phyloP scores from a whole-genome alignment of 2,797 vertebrate species.

The Lophius americanus region DNA sequence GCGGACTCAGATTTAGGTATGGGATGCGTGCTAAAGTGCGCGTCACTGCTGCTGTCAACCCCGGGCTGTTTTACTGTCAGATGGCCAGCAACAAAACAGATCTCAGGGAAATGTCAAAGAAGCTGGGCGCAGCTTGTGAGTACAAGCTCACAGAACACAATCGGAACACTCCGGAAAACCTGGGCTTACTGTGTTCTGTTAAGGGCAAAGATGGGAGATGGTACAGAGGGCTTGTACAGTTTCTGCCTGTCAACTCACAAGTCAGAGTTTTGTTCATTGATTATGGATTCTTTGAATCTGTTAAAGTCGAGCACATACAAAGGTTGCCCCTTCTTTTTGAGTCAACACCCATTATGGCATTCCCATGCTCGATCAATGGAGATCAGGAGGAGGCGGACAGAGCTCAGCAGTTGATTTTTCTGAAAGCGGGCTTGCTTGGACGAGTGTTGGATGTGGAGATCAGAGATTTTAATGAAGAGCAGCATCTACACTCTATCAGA shows the following conservation, averaged over 20 bases:
- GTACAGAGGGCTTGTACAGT: slow-evolving; percentile 89
- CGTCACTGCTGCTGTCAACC: slow-evolving; percentile 84
- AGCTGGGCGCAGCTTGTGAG: slow-evolving; percentile 81
- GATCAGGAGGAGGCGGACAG: slow-evolving; percentile 66
- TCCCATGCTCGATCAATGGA: slow-evolving; percentile 84
- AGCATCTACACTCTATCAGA: slow-evolving; percentile 82
- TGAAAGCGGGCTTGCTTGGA: slow-evolving; percentile 84
- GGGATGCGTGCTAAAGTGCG: slow-evolving; percentile 80
- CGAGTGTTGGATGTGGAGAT: slow-evolving; percentile 78
- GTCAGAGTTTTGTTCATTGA: slow-evolving; percentile 91
- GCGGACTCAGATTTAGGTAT: slow-evolving; percentile 75
- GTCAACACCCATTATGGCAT: slow-evolving; percentile 83
- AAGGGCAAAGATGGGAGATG: slow-evolving; percentile 88
- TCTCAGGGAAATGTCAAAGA: slow-evolving; percentile 81
- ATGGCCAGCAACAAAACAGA: slow-evolving; percentile 78
- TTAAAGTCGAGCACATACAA: slow-evolving; percentile 80
- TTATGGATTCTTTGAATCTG: slow-evolving; percentile 86
- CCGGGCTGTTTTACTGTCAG: slow-evolving; percentile 89
- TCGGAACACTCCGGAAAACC: slow-evolving; percentile 73
- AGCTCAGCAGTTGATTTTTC: slow-evolving; percentile 79
- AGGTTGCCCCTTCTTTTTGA: slow-evolving; percentile 85
- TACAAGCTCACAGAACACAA: slow-evolving; percentile 45
- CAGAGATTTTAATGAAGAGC: slow-evolving; percentile 69
- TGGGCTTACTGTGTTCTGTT: slow-evolving; percentile 88
- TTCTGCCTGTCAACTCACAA: slow-evolving; percentile 80